These are phyloP conservation scores for Pteronotus mesoamericanus DNA, from an alignment of 2,797 vertebrate species.

Conservation along the genomic window DNA sequence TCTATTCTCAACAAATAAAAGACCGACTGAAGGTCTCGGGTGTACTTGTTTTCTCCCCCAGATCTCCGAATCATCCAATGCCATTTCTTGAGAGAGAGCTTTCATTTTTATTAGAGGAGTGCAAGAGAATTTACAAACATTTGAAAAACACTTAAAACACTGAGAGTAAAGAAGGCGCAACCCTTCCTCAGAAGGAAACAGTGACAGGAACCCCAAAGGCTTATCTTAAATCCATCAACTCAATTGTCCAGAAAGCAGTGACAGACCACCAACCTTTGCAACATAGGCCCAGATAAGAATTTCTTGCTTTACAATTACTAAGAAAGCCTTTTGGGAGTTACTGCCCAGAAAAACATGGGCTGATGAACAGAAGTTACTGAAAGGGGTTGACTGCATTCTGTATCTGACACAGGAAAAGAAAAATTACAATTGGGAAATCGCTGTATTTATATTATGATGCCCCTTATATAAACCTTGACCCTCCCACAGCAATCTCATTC, in stretches of 20 bases:
- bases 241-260: not conserved
- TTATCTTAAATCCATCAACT: constrained; percentile 27
- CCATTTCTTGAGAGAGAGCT: constrained; percentile 72
- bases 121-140: constrained; percentile 72
- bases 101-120: constrained; percentile 72
- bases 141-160: constrained; percentile 75
- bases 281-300: not conserved
- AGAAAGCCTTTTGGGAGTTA: constrained; percentile 22
- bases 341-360: not conserved
- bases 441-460: not conserved
- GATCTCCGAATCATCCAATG: constrained; percentile 72
- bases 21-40: constrained; percentile 75
- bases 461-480: not conserved
- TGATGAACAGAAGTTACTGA: not conserved
- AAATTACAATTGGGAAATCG: not conserved
- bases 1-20: constrained; percentile 77
- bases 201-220: constrained; percentile 55
- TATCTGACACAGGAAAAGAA: not conserved
- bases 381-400: not conserved
- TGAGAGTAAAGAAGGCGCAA: constrained; percentile 45
- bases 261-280: not conserved
- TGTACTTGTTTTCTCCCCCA: constrained; percentile 56
- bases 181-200: constrained; percentile 46
- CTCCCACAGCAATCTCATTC: not conserved
- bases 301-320: not conserved